Evolutionary conservation across 2,888 invertebrate species (phyloP).

Genomic region (Drosophila histrio): DNA sequence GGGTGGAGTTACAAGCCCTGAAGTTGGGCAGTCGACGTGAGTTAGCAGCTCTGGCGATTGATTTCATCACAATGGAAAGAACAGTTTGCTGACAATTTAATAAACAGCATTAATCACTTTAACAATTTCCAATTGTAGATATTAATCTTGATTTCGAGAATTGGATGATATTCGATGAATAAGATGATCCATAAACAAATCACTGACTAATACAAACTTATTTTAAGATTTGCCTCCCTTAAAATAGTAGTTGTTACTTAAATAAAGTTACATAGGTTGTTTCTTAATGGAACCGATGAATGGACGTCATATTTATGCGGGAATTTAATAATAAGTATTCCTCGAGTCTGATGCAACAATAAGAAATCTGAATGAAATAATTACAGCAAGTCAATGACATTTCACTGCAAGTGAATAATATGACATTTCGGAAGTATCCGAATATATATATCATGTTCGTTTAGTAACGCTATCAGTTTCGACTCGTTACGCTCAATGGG

Average conservation of each 20-base stretch:
- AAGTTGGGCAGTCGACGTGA: slow-evolving; percentile 5
- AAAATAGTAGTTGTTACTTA: no score
- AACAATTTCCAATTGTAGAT: not conserved
- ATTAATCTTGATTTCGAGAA: not conserved
- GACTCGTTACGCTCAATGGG: slow-evolving; percentile 45
- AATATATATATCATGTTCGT: slow-evolving; percentile 1
- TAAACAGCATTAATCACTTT: slow-evolving; percentile 19
- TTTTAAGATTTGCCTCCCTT: not conserved
- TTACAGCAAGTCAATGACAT: slow-evolving; percentile 15
- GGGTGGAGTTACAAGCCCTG: slow-evolving; percentile 64
- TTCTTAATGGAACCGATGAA: not conserved
- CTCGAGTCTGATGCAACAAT: not conserved
- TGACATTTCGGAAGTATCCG: slow-evolving; percentile 4
- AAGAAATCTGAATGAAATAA: slow-evolving; percentile 9
- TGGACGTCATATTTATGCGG: not conserved
- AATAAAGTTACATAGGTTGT: not conserved
- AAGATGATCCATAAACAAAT: not conserved
- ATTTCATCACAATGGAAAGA: slow-evolving; percentile 33
- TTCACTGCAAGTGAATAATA: not conserved
- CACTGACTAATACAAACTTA: not conserved
- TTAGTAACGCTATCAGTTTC: slow-evolving; percentile 33
- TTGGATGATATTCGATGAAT: not conserved
- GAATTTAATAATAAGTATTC: not conserved
- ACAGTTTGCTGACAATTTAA: slow-evolving; percentile 3
- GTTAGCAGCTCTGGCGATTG: not conserved